These are phyloP conservation scores for Pseudomyrmex pallidus DNA, from an alignment of 1,140 invertebrate genomes.

Conservation along the genomic window DNA sequence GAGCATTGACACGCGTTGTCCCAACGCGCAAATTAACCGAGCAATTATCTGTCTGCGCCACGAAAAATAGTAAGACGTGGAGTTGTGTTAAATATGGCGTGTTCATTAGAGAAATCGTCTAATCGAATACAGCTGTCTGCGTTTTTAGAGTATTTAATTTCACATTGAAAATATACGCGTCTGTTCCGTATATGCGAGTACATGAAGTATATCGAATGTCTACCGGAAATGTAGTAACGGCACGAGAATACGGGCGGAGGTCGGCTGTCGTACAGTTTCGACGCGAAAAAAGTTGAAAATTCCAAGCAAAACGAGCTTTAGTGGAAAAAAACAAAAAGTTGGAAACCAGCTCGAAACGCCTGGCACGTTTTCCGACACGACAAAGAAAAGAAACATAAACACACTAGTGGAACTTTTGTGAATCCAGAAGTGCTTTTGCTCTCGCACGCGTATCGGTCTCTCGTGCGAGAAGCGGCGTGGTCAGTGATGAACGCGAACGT, in stretches of 20 bases:
- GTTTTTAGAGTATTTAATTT: not conserved
- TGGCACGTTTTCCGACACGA: not conserved
- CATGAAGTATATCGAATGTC: not conserved
- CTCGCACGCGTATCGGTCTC: conserved; percentile 19
- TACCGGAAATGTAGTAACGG: not conserved
- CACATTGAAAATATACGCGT: not conserved
- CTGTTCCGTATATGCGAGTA: not conserved
- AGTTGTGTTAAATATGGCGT: not conserved
- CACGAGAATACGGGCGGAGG: conserved; percentile 2
- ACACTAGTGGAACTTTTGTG: conserved; percentile 35
- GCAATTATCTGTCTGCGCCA: no score
- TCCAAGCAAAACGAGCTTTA: conserved; percentile 21
- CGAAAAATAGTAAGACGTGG: not conserved
- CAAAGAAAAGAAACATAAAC: not conserved
- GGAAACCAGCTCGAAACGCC: not conserved
- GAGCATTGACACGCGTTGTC: no score
- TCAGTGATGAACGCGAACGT: no score
- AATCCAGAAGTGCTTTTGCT: conserved; percentile 46
- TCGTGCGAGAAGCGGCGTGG: no score
- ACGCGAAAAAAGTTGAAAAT: conserved; percentile 44
- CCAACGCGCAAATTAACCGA: no score
- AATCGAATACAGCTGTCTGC: no score
- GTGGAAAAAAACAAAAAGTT: conserved; percentile 3
- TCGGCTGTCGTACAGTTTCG: conserved; percentile 23
- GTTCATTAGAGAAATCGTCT: not conserved